Evolutionary conservation across 1,140 invertebrate genomes (phyloP).

Genomic region (Platorchestia sp.): DNA sequence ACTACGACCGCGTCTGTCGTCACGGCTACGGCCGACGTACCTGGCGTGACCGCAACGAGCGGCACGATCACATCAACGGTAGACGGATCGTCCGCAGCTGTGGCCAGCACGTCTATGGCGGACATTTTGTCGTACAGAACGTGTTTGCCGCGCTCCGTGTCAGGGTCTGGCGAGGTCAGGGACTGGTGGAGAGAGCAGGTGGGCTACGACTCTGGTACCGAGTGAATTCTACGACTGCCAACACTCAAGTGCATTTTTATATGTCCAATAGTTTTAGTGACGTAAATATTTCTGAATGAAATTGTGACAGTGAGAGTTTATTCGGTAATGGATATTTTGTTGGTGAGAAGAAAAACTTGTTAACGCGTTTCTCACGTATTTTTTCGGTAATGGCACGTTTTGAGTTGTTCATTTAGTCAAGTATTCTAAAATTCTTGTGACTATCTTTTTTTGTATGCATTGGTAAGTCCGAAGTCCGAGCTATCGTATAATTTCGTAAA

Average conservation of each 20-base stretch:
- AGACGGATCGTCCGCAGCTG: slow-evolving; percentile 70
- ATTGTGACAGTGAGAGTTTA: too few species aligned
- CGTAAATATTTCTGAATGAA: too few species aligned
- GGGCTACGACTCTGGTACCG: slow-evolving; percentile 68
- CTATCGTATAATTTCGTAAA: too few species aligned
- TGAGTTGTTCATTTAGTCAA: too few species aligned
- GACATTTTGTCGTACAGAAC: slow-evolving; percentile 70
- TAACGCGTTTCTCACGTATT: too few species aligned
- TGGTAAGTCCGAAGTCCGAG: too few species aligned
- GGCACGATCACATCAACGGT: slow-evolving; percentile 70
- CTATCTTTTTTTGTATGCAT: too few species aligned
- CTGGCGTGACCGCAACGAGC: slow-evolving; percentile 65
- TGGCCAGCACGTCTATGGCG: slow-evolving; percentile 67
- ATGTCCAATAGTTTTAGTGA: not conserved
- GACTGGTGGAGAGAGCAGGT: slow-evolving; percentile 69
- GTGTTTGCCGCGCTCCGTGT: slow-evolving; percentile 65
- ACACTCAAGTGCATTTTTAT: not conserved
- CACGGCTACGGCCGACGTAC: slow-evolving; percentile 53
- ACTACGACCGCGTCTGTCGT: not conserved
- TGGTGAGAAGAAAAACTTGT: too few species aligned
- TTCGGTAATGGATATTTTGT: too few species aligned
- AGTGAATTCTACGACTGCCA: slow-evolving; percentile 45
- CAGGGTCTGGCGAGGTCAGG: slow-evolving; percentile 66
- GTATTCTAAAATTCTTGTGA: too few species aligned
- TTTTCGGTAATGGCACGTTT: too few species aligned